Base-by-base conservation (phyloP, 2,888 invertebrate genomes). In the Clivina fossor region DNA sequence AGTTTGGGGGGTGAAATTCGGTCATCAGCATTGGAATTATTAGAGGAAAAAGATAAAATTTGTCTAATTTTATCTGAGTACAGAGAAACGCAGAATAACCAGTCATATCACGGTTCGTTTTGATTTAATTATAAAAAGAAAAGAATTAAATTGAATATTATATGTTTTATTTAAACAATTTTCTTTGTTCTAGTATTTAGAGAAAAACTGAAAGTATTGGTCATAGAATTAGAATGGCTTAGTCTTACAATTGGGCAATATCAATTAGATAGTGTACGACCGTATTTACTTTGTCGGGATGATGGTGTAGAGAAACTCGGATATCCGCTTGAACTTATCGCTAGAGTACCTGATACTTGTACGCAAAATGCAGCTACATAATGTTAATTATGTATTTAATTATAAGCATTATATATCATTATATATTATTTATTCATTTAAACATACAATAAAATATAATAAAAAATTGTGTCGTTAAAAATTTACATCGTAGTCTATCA, bases 191-290 rank as follows among this genome's bases (percentile, higher is more conserved):
- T 53, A 74, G 73, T 55, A n/a, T 72, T 70, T 69, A 57, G 69
- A 35, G 66, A 70, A 56, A 60, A 46, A 33, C 66, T 68, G 33
- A 65, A 66, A 62, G 65, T 69, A 3, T 62, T 68, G 2, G 71
- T 73, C 2, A 71, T 74, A 2, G 73, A 74, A 53, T 58, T 73
- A 7, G 71, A 73, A 61, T 74, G 74, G 74, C 60, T 74, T 19
- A 69, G 69, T 56, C 63, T 64, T 51, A 71, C 70, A 2, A 68
- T 74, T 3, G 71, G 70, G 1, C 69, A 71, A 47, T 73, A 71
- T 55, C 63, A 69, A 50, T 13, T 71, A 35, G 33, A 66, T 3
- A 72, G 69, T 58, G 58, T 73, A 11, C 63, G 68, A 15, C 68
- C 68, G 3, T 74, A 65, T 60, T 53, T 67, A 0, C 60, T 71